Percentiles rank a stretch among this genome's conserved stretches.
These are phyloP conservation scores for Geococcyx californianus DNA, from an alignment of 2,113 vertebrate genomes.

Conservation along the genomic window DNA sequence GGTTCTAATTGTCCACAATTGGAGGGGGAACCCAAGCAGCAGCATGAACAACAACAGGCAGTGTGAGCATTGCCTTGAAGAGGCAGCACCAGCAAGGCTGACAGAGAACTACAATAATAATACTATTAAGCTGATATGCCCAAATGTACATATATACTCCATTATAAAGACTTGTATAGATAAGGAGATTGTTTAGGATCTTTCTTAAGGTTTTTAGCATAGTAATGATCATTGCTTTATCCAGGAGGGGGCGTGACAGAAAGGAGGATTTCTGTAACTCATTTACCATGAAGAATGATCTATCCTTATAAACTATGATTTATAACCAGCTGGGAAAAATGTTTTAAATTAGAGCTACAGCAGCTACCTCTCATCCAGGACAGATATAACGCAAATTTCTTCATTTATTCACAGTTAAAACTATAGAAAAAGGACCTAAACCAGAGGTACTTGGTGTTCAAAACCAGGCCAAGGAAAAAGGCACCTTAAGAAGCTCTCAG, in stretches of 20 bases:
- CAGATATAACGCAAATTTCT: not conserved
- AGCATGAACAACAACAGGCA: not conserved
- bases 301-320: not conserved
- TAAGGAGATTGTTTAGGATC: not conserved
- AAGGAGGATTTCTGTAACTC: not conserved
- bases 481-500: not conserved
- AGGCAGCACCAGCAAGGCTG: not conserved
- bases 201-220: not conserved
- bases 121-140: not conserved
- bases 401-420: not conserved
- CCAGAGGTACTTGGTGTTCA: not conserved
- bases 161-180: not conserved
- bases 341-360: not conserved
- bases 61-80: not conserved
- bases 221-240: not conserved
- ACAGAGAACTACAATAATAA: not conserved
- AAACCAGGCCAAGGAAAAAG: not conserved
- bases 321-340: not conserved
- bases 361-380: not conserved
- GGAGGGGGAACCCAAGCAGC: not conserved
- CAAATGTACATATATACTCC: not conserved
- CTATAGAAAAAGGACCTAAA: not conserved
- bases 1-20: not conserved
- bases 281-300: not conserved
- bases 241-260: not conserved